Percentiles rank a stretch among this genome's conserved stretches.
phyloP scores from a whole-genome alignment of 2,888 invertebrate species.

The Chrysopilus asiliformis region DNA sequence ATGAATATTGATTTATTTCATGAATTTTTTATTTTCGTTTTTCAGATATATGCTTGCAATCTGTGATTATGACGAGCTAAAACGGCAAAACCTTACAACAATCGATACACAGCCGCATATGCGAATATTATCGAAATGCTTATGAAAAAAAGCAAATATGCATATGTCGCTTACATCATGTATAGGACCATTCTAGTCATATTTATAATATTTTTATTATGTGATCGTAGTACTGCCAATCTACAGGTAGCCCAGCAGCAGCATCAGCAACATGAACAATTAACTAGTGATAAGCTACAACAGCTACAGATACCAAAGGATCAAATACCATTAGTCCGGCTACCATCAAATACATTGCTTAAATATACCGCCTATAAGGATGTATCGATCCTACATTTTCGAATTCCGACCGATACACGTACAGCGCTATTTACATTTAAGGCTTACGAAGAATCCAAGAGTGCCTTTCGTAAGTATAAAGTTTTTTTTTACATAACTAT shows the following conservation, averaged over 20 bases:
- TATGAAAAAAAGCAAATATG: too few relatives aligned
- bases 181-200: conserved; percentile 10
- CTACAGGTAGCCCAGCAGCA: conserved; percentile 15
- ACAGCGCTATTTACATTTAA: conserved; percentile 37
- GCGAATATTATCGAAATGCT: too few relatives aligned
- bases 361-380: conserved; percentile 45
- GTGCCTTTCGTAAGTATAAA: conserved; percentile 33
- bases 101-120: too few relatives aligned
- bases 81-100: too few relatives aligned
- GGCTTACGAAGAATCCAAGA: conserved; percentile 34
- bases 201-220: conserved; percentile 10
- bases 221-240: conserved; percentile 9
- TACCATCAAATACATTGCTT: conserved; percentile 37
- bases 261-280: conserved; percentile 11
- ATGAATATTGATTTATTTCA: too few relatives aligned
- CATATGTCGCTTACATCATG: too few relatives aligned
- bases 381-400: conserved; percentile 44
- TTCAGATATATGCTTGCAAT: too few relatives aligned
- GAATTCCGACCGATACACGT: conserved; percentile 39
- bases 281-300: conserved; percentile 16
- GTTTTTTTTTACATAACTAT: not conserved
- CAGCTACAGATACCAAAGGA: conserved; percentile 23
- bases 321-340: conserved; percentile 30
- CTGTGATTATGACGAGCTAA: too few relatives aligned
- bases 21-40: too few relatives aligned